Percentiles rank a stretch among this genome's conserved stretches.
Conservation (phyloP, 2,797 vertebrate genomes). For the Smutsia gigantea region DNA sequence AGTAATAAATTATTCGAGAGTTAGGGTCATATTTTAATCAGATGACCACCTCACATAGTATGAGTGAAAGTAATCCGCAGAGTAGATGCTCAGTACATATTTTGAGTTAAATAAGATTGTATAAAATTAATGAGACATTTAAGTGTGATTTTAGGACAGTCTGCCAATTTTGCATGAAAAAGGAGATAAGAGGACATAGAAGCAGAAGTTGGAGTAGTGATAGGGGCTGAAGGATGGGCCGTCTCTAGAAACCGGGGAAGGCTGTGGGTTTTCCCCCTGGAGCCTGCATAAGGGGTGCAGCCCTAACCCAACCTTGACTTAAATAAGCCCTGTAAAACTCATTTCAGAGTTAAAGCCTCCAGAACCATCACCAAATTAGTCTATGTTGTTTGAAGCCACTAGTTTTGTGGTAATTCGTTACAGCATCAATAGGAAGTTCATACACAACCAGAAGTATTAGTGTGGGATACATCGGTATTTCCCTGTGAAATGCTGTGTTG, state of each 20-base stretch:
- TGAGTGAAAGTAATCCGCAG: neutral
- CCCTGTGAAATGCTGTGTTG: neutral
- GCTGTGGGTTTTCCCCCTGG: neutral
- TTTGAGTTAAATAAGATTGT: neutral
- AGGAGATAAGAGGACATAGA: neutral
- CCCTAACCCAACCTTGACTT: neutral
- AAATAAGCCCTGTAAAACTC: neutral
- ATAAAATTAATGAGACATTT: neutral
- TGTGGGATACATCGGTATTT: neutral
- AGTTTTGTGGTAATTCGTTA: neutral
- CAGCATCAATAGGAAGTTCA: neutral
- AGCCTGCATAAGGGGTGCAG: neutral
- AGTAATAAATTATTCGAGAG: neutral
- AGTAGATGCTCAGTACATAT: neutral
- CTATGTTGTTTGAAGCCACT: neutral
- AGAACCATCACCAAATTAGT: neutral
- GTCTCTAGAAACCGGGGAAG: too few relatives aligned
- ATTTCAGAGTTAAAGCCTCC: neutral
- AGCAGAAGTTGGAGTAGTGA: neutral
- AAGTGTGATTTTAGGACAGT: neutral
- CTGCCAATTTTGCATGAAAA: neutral
- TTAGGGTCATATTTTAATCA: neutral
- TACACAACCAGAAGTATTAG: neutral
- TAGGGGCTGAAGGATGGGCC: neutral
- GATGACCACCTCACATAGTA: neutral